A percentile compares a stretch with the other conserved stretches of the same genome.
These are phyloP conservation scores for Dexiosoma caninum DNA, from an alignment of 2,888 invertebrate species.

Conservation along the genomic window DNA sequence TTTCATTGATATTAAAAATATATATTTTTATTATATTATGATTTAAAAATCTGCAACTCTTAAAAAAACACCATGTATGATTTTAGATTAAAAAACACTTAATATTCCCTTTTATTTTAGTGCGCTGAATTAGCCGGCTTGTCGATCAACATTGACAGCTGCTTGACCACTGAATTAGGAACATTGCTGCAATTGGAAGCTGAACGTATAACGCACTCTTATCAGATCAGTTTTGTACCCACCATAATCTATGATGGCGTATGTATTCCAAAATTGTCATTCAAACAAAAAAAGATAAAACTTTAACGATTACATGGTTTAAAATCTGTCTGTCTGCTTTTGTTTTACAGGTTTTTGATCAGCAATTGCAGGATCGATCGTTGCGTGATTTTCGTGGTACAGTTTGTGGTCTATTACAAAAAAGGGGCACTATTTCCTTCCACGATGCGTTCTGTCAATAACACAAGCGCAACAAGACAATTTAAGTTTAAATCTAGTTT, in stretches of 20 bases:
- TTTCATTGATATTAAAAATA: no score
- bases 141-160: conserved; percentile 74
- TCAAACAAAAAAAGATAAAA: not conserved
- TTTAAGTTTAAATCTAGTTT: conserved; percentile 39
- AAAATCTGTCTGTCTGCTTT: not conserved
- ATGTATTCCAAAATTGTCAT: conserved; percentile 65
- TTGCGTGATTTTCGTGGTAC: conserved; percentile 76
- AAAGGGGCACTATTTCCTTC: conserved; percentile 63
- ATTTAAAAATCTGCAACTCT: no score
- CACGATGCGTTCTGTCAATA: conserved; percentile 57
- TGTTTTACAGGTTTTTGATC: conserved; percentile 75
- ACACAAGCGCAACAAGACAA: conserved; percentile 34
- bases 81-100: no score
- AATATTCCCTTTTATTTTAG: conserved; percentile 67
- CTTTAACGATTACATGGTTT: not conserved
- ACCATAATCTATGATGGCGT: conserved; percentile 80
- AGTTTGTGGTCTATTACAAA: conserved; percentile 74
- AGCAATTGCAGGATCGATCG: conserved; percentile 77
- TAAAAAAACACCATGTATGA: no score
- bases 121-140: conserved; percentile 77
- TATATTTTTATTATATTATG: no score
- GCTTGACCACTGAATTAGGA: conserved; percentile 77
- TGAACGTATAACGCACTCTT: conserved; percentile 77
- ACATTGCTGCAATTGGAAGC: conserved; percentile 78
- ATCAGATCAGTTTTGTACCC: conserved; percentile 78